Conservation (phyloP, 2,797 vertebrate genomes). For the Enteromius afrohamiltoni region DNA sequence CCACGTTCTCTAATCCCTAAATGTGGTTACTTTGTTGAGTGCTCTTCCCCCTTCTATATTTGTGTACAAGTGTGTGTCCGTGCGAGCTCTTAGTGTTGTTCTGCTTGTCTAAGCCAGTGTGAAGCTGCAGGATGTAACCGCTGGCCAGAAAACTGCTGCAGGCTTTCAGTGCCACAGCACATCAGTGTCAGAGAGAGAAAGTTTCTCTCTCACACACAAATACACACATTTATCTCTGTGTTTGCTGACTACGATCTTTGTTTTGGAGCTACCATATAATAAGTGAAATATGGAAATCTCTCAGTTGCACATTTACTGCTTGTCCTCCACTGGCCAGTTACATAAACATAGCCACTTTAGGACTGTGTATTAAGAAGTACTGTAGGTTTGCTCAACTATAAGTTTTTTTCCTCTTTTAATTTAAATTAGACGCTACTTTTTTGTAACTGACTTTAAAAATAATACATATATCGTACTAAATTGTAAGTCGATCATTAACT, state of each 20-base stretch:
- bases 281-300: conserved; percentile 2
- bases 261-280: conserved; percentile 9
- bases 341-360: not conserved
- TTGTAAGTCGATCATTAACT: not conserved
- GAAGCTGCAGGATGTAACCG: conserved; percentile 68
- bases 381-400: not conserved
- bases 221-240: conserved; percentile 49
- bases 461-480: not conserved
- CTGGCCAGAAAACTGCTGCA: conserved; percentile 68
- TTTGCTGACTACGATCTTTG: conserved; percentile 42
- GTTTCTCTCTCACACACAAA: conserved; percentile 43
- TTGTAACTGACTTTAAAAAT: not conserved
- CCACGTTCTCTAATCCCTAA: conserved; percentile 71
- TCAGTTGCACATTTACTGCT: not conserved
- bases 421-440: not conserved
- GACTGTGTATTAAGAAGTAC: not conserved
- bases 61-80: conserved; percentile 46
- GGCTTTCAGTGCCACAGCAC: conserved; percentile 74
- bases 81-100: conserved; percentile 67
- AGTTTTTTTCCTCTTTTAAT: not conserved
- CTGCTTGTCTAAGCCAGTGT: conserved; percentile 65
- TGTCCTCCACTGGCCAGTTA: not conserved
- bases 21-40: conserved; percentile 44
- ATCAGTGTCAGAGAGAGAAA: conserved; percentile 61
- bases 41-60: conserved; percentile 34